Base-by-base conservation (phyloP, 2,888 invertebrate genomes). In the Drosophila subsilvestris region DNA sequence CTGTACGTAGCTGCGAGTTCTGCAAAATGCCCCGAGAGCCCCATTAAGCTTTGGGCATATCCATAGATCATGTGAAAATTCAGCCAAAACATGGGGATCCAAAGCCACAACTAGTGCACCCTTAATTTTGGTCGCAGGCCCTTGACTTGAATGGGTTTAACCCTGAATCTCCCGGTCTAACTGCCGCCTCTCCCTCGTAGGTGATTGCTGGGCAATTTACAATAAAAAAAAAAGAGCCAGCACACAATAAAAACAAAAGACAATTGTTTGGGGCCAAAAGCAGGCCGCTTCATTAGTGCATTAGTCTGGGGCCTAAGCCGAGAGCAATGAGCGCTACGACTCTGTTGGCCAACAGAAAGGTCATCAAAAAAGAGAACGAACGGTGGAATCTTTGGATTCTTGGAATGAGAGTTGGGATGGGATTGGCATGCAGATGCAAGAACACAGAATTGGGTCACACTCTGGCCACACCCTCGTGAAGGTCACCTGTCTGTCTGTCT, bases 151-250 rank as follows among this genome's bases (percentile, higher is more conserved):
- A 60, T 74, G 48, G 45, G 45, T 49, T 57, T 69, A 69, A 53
- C 82, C 79, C 65, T 85, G 85, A 84, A 77, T 75, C 63, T 55
- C 2, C 56, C 3, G 29, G 29, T 51, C 42, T 42, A 51, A 12
- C 32, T 22, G 27, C 29, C 66, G 72, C 60, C 57, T 37, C 67
- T 67, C 53, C 70, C 73, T 25, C 62, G 47, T 50, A 44, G 51
- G 66, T 37, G 73, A 62, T 62, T 51, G 47, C 22, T 27, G 53
- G 51, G 42, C 56, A 75, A 67, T 55, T 70, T 61, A 71, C 69
- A 68, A 77, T 57, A 69, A 44, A 22, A 43, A 56, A 47, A 45
- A 20, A 29, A 63, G 51, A 61, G 63, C 63, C 44, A 53, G 51
- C 17, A 17, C 47, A 53, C 12, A 53, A 37, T 25, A 58, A 53